Evolutionary conservation across 2,113 vertebrate genomes (phyloP).

Genomic region (Accipiter cooperii): DNA sequence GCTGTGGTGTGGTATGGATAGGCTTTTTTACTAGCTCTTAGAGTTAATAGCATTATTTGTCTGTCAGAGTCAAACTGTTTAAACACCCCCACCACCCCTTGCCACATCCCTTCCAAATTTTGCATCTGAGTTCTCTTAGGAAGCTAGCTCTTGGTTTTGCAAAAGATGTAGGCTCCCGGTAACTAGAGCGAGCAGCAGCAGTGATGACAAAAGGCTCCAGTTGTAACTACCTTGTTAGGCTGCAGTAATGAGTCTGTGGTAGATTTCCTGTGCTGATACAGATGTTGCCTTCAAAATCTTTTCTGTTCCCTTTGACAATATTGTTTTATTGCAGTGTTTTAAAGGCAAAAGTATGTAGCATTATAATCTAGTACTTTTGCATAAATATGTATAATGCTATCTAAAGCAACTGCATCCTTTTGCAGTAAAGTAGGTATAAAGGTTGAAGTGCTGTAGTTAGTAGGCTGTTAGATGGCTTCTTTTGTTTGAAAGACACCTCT

Average conservation of each 20-base stretch:
- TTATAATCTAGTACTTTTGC: not conserved
- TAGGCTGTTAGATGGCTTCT: not conserved
- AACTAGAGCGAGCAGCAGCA: fast-evolving
- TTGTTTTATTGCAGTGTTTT: not conserved
- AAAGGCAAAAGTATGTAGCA: not conserved
- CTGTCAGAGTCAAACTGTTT: not conserved
- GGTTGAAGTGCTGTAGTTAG: not conserved
- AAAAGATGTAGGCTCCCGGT: fast-evolving
- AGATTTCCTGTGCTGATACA: not conserved
- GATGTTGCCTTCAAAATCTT: not conserved
- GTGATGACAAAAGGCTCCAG: fast-evolving
- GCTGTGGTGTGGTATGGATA: not conserved
- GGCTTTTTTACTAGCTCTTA: not conserved
- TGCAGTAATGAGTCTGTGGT: not conserved
- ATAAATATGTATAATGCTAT: fast-evolving
- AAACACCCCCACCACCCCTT: too few relatives aligned
- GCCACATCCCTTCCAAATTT: not conserved
- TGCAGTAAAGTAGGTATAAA: not conserved
- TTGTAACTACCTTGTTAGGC: not conserved
- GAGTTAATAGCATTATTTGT: not conserved
- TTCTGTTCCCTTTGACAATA: not conserved
- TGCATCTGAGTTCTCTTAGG: not conserved
- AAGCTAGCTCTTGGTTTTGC: not conserved
- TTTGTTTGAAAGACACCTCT: not conserved
- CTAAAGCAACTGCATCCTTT: not conserved